Base-by-base conservation (phyloP, 53 echinoderm and acorn worm species). In the Crossaster papposus region DNA sequence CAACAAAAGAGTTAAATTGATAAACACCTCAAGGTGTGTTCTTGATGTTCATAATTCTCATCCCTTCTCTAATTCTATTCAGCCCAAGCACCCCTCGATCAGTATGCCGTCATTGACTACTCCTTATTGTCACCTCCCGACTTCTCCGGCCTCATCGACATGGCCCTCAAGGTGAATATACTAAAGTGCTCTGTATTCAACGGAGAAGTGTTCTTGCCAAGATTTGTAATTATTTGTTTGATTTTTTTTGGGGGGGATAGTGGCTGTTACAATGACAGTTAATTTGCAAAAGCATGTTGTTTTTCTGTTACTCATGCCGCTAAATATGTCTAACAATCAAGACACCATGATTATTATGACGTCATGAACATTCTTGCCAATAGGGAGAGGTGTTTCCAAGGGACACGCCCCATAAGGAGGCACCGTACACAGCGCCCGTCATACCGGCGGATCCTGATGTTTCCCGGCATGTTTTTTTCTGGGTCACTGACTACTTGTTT, bases 331-430 rank as follows among this genome's bases (percentile, higher is more conserved):
- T 44, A 44, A 44, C 9, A 7, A 44, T 44, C 9, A 1, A 7
- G 44, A 44, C 44, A 9, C 44, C 5, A 44, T 44, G 44, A 44
- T 44, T 0, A 44, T 44, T 0, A 44, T 44, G 44, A 44, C 2
- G 44, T 44, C 44, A 44, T 44, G 44, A 44, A 44, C 44, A 44
- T 58, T 30, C 12, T 4, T 62, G 64, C 20, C 9, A 18, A 15
- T 77, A 96, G 96, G 96, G 96, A 7, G 96, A 96, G 82, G 95
- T 96, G 64, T 94, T 95, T 31, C 70, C 93, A 9, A 80, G 81
- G 2, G 90, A 88, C 20, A 88, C 84, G 22, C 78, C 78, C 4
- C 63, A 89, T 30, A 83, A 91, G 7, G 97, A 97, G 64, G 95
- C 94, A 2, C 97, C 97, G 0, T 89, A 90, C 31, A 89, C 89